These are phyloP conservation scores for Diarsia brunnea DNA, from an alignment of 2,888 invertebrate genomes.

Conservation along the genomic window DNA sequence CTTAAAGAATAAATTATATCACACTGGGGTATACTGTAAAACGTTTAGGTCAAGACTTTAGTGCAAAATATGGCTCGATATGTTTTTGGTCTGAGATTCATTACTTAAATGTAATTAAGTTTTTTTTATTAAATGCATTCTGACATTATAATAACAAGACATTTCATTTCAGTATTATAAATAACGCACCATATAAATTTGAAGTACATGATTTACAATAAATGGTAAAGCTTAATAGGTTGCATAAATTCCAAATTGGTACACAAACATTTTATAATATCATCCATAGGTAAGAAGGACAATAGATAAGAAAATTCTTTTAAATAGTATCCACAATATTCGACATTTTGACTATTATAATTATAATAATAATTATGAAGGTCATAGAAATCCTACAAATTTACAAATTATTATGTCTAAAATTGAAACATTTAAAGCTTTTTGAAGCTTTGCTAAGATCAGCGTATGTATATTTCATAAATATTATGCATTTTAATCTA, in stretches of 20 bases:
- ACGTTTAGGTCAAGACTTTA: slow-evolving; percentile 4
- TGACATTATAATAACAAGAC: slow-evolving; percentile 4
- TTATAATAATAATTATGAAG: too few species aligned
- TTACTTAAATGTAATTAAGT: not conserved
- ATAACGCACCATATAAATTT: slow-evolving; percentile 36
- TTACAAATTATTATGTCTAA: not conserved
- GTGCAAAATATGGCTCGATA: slow-evolving; percentile 26
- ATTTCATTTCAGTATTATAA: slow-evolving; percentile 22
- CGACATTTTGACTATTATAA: not conserved
- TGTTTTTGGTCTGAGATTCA: slow-evolving; percentile 31
- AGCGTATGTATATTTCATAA: slow-evolving; percentile 14
- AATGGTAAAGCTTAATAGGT: slow-evolving; percentile 47
- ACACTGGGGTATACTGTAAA: not conserved
- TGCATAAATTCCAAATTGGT: slow-evolving; percentile 19
- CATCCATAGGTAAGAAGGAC: not conserved
- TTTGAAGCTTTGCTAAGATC: slow-evolving; percentile 13
- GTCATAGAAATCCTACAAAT: not conserved
- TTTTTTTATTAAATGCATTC: slow-evolving; percentile 21
- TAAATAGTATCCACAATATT: not conserved
- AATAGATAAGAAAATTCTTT: slow-evolving; percentile 1
- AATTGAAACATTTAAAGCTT: slow-evolving; percentile 23
- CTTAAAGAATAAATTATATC: not conserved
- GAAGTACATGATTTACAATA: slow-evolving; percentile 40
- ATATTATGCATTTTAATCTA: slow-evolving; percentile 40
- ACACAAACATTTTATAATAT: slow-evolving; percentile 24